A percentile compares a stretch with the other conserved stretches of the same genome.
These are phyloP conservation scores for Calypte anna DNA, from an alignment of 2,113 vertebrate genomes.

Conservation along the genomic window DNA sequence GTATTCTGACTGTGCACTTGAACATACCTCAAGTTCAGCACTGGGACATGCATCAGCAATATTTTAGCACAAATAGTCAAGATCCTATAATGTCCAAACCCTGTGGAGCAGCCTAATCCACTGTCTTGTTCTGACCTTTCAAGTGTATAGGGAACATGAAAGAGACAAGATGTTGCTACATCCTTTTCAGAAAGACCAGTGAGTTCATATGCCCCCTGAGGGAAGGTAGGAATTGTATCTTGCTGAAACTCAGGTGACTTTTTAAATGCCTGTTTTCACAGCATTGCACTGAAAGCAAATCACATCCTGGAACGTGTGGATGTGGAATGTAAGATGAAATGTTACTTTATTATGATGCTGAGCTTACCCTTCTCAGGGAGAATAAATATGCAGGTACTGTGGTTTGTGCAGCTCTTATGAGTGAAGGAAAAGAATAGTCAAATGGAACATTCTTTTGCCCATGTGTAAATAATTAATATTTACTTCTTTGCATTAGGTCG, in stretches of 20 bases:
- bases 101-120: fast-evolving
- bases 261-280: background rate
- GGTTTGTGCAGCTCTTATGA: background rate
- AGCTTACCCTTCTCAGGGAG: background rate
- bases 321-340: background rate
- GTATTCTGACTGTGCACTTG: background rate
- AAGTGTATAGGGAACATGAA: background rate
- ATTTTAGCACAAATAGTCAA: background rate
- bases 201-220: background rate
- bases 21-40: background rate
- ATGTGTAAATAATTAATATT: background rate
- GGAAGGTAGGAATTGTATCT: background rate
- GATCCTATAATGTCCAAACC: background rate
- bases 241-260: background rate
- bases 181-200: background rate
- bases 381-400: background rate
- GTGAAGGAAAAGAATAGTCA: background rate
- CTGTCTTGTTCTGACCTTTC: background rate
- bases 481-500: background rate
- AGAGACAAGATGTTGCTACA: background rate
- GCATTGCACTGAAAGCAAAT: background rate
- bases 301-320: background rate
- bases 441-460: background rate
- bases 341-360: background rate
- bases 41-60: background rate